Base-by-base conservation (phyloP, 2,888 invertebrate genomes). In the Torymus aiolomorphi region DNA sequence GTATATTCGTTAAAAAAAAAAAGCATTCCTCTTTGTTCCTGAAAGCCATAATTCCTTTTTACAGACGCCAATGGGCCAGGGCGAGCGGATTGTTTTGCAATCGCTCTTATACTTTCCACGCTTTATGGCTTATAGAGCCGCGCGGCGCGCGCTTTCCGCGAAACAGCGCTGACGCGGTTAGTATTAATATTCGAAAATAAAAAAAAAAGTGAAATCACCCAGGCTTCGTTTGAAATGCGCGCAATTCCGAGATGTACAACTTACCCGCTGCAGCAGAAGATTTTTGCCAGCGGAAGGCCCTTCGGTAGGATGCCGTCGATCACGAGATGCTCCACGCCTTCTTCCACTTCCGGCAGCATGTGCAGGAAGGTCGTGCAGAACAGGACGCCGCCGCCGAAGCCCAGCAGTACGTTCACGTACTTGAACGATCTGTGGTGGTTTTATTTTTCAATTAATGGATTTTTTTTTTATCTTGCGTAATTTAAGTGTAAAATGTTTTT, bases 351-450 rank as follows among this genome's bases (percentile, higher is more conserved):
- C 0, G 96, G 96, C 76, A 96, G 91, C 85, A 97, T 91, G 86
- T 97, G 96, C 83, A 96, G 90, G 87, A 97, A 96, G 4, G 96
- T 96, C 2, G 96, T 96, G 82, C 95, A 94, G 57, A 97, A 91
- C 18, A 97, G 91, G 0, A 96, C 96, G 12, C 96, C 96, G n/a
- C 96, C 96, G 16, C 96, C 96, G 83, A 96, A 95, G n/a, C 95
- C 94, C 24, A 96, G 91, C 31, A 96, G 89, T 18, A 94, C 90
- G 86, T 93, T 92, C 49, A 95, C 93, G 20, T 92, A 85, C 14
- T 84, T 87, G 63, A 80, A 85, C 0, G 89, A 89, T 78, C 90
- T 89, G 82, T 12, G 8, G 8, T 42, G 5, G 8, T 42, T 5
- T 8, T 42, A 8, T 42, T 42, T 8, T 42, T 42, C 20, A 42